Percentiles rank a stretch among this genome's conserved stretches.
These are phyloP conservation scores for Salvelinus sp. DNA, from an alignment of 2,113 vertebrate species.

Conservation along the genomic window DNA sequence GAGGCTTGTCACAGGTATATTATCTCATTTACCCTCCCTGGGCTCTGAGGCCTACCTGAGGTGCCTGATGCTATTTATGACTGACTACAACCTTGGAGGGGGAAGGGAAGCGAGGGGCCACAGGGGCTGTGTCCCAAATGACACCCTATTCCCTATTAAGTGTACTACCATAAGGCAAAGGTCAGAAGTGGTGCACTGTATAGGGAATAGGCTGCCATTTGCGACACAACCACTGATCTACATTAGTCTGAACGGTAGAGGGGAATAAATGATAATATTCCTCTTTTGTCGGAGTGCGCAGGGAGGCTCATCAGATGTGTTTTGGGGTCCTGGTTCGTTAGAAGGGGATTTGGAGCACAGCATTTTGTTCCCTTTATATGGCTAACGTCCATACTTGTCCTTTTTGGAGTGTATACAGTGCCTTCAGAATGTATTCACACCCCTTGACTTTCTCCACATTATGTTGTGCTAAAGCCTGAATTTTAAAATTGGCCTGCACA, in stretches of 20 bases:
- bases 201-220: neutral
- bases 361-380: conserved; percentile 6
- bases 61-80: conserved; percentile 16
- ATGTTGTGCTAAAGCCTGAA: too few species aligned
- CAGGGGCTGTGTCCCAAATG: too few species aligned
- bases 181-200: too few species aligned
- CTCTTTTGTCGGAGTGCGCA: conserved; percentile 83
- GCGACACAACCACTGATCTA: neutral
- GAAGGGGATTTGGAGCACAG: neutral
- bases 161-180: too few species aligned
- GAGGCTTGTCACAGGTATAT: conserved; percentile 48
- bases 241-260: neutral
- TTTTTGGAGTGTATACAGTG: too few species aligned
- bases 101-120: neutral
- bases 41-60: conserved; percentile 3
- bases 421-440: too few species aligned
- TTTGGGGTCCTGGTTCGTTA: conserved; percentile 55
- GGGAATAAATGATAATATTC: neutral
- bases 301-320: conserved; percentile 80
- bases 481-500: too few species aligned
- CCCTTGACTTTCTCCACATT: too few species aligned
- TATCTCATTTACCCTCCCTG: conserved; percentile 1
- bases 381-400: neutral
- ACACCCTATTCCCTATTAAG: too few species aligned
- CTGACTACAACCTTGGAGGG: neutral